phyloP scores from a whole-genome alignment of 2,113 vertebrate species.

The Hiodon alosoides region DNA sequence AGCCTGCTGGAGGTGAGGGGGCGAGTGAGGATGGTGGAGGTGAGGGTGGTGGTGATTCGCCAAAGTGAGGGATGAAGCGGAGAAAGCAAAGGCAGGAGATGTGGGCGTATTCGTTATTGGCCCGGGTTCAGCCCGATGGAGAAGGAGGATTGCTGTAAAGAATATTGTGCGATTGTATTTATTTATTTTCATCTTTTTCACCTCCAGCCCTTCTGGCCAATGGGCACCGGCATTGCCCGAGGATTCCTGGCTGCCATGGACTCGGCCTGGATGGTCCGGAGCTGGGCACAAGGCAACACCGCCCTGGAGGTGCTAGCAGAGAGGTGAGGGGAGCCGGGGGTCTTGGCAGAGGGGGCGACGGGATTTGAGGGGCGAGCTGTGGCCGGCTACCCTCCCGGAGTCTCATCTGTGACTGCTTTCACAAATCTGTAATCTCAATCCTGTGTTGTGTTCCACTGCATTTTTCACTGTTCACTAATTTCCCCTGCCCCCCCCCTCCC shows the following conservation, averaged over 20 bases:
- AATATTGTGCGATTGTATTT: too few species aligned
- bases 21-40: neutral
- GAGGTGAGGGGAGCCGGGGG: slow-evolving; percentile 67
- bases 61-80: neutral
- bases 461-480: neutral
- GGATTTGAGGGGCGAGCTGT: neutral
- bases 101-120: too few species aligned
- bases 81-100: too few species aligned
- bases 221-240: slow-evolving; percentile 96
- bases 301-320: slow-evolving; percentile 92
- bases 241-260: slow-evolving; percentile 96
- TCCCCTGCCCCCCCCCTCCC: neutral
- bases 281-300: slow-evolving; percentile 83
- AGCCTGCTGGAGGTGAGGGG: slow-evolving; percentile 86
- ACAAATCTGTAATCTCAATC: neutral
- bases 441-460: neutral
- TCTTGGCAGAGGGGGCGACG: neutral
- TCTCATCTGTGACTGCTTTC: neutral
- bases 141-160: too few species aligned
- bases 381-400: neutral
- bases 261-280: slow-evolving; percentile 94
- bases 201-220: slow-evolving; percentile 92
- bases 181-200: neutral
- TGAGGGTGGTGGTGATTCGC: neutral
- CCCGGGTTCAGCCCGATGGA: too few species aligned